Base-by-base conservation (phyloP, 2,113 vertebrate species). In the Eublepharis macularius region DNA sequence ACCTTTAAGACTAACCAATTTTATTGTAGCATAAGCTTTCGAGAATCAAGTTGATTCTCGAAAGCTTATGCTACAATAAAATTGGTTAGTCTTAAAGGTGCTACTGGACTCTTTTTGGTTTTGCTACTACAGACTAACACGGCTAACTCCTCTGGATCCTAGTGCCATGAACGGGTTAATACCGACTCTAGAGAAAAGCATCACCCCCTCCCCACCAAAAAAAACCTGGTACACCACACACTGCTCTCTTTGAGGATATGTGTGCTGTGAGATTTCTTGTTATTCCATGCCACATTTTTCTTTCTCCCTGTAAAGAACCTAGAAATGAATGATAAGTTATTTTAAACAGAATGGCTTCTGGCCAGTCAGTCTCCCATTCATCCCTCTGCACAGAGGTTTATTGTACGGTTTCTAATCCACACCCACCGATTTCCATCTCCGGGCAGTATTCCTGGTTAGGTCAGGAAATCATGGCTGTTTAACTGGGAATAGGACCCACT, bases 331-430 rank as follows among this genome's bases (percentile, higher is more conserved):
- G 73, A 82, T 39, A 51, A 24, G 41, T 36, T 76, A 75, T 78
- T 82, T 82, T 9, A 21, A 72, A 54, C 4, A 39, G 32, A 66
- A 49, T 63, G 86, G 86, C 80, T 26, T 47, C 21, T 6, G 65
- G 80, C 86, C 66, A 39, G 66, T 10, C 2, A 16, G 66, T 70
- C 66, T 49, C 26, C n/a, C 74, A 83, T 87, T 87, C 66, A 78
- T n/a, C 4, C 0, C n/a, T 3, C 26, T 21, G 17, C 49, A 82
- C 68, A 87, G 86, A 83, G 74, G 12, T 39, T 73, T 70, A 63
- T 87, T 83, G 66, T 78, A 51, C 69, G 49, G 80, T 24, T 63
- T n/a, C 74, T 8, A 36, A 39, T 70, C 41, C 29, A 36, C 54
- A 41, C 54, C 54, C 41, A 60, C 6, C 11, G 34, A 19, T 34